Evolutionary conservation across 2,113 vertebrate genomes (phyloP).

Genomic region (Spea multiplicata): DNA sequence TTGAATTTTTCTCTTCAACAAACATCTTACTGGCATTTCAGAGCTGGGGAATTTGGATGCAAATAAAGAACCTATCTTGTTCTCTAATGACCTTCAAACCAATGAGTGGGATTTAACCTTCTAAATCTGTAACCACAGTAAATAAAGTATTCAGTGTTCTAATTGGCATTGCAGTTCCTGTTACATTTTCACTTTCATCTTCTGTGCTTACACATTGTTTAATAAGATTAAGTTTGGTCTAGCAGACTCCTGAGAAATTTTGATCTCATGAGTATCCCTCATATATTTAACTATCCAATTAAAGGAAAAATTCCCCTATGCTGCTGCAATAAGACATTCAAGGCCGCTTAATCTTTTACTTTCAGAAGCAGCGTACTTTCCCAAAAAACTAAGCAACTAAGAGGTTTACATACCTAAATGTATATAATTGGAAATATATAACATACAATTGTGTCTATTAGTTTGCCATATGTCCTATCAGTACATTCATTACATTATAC

Average conservation of each 20-base stretch:
- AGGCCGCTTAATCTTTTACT: not conserved
- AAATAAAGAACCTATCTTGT: not conserved
- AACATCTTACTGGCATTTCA: no score
- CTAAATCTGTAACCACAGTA: conserved; percentile 11
- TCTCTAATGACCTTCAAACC: not conserved
- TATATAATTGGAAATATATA: not conserved
- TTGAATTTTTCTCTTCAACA: no score
- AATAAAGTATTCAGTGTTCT: not conserved
- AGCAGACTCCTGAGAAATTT: not conserved
- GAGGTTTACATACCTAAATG: not conserved
- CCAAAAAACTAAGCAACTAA: not conserved
- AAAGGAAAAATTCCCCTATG: conserved; percentile 15
- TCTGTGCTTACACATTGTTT: not conserved
- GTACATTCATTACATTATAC: no score
- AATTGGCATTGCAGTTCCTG: not conserved
- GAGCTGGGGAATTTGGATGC: not conserved
- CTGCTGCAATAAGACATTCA: not conserved
- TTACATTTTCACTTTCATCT: conserved; percentile 14
- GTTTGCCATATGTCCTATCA: no score
- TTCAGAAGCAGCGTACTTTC: conserved; percentile 18
- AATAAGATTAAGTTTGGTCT: not conserved
- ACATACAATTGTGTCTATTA: not conserved
- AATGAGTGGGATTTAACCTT: not conserved
- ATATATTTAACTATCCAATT: not conserved
- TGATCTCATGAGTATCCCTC: conserved; percentile 15